Conservation (phyloP, 2,888 invertebrate species). For the Fragum whitleyi region DNA sequence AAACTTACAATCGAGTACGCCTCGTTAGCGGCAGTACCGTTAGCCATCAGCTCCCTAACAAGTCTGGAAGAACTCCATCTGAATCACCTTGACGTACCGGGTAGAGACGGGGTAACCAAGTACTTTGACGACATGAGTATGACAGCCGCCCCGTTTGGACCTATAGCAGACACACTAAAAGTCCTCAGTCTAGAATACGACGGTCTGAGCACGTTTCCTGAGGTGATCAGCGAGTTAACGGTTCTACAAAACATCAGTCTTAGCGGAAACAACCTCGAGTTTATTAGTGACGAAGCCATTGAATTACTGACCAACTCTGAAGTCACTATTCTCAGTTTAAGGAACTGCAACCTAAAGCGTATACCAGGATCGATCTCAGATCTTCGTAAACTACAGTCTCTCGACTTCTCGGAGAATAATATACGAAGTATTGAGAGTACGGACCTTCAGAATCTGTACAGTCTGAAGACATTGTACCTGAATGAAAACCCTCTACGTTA, state of each 20-base stretch:
- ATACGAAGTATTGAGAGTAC: slow-evolving; percentile 69
- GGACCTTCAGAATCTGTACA: slow-evolving; percentile 57
- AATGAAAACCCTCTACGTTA: slow-evolving; percentile 67
- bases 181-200: slow-evolving; percentile 65
- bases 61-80: slow-evolving; percentile 61
- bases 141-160: slow-evolving; percentile 55
- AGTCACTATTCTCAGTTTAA: slow-evolving; percentile 60
- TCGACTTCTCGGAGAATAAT: slow-evolving; percentile 64
- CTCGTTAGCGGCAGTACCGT: slow-evolving; percentile 54
- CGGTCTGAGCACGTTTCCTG: slow-evolving; percentile 66
- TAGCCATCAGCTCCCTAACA: slow-evolving; percentile 50
- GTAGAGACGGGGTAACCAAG: slow-evolving; percentile 16
- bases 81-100: slow-evolving; percentile 50
- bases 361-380: slow-evolving; percentile 69
- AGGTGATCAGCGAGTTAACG: slow-evolving; percentile 51
- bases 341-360: slow-evolving; percentile 65
- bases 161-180: slow-evolving; percentile 49
- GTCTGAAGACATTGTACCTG: slow-evolving; percentile 47
- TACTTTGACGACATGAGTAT: slow-evolving; percentile 60
- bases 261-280: slow-evolving; percentile 65
- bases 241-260: slow-evolving; percentile 53
- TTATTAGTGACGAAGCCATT: slow-evolving; percentile 70
- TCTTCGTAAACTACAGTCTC: slow-evolving; percentile 42
- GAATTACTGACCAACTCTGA: slow-evolving; percentile 53
- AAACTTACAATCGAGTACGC: slow-evolving; percentile 65